Conservation (phyloP, 1,140 invertebrate species). For the Polyergus mexicanus region DNA sequence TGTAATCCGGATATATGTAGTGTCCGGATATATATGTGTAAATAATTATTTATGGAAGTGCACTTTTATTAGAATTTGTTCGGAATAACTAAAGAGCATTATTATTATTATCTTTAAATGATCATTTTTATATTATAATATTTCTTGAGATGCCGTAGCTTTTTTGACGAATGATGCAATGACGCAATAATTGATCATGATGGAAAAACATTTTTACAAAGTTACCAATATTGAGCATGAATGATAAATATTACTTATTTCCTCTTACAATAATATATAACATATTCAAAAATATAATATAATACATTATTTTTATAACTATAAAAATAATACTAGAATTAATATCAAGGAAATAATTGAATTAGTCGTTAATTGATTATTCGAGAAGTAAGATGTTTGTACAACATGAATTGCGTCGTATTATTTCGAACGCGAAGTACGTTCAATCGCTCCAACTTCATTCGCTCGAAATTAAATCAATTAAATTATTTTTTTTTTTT, state of each 20-base stretch:
- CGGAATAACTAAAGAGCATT: too few species aligned
- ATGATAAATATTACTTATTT: background rate
- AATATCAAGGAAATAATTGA: background rate
- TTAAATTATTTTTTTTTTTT: background rate
- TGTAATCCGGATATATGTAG: background rate
- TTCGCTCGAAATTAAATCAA: background rate
- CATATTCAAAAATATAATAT: too few species aligned
- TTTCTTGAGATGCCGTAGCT: background rate
- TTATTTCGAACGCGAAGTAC: background rate
- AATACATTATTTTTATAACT: background rate
- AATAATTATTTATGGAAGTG: background rate
- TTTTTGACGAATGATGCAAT: background rate
- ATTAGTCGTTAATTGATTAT: too few species aligned
- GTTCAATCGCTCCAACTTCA: background rate
- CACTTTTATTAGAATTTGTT: background rate
- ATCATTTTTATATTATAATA: background rate
- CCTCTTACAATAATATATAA: background rate
- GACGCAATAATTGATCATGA: background rate
- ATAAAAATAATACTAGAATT: background rate
- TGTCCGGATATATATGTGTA: background rate
- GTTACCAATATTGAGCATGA: background rate
- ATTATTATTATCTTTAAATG: background rate
- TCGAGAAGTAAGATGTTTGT: background rate
- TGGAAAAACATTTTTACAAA: background rate
- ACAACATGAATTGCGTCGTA: background rate